Percentiles rank a stretch among this genome's conserved stretches.
Evolutionary conservation across 2,797 vertebrate genomes (phyloP).

Genomic region (Coregonus suidteri): DNA sequence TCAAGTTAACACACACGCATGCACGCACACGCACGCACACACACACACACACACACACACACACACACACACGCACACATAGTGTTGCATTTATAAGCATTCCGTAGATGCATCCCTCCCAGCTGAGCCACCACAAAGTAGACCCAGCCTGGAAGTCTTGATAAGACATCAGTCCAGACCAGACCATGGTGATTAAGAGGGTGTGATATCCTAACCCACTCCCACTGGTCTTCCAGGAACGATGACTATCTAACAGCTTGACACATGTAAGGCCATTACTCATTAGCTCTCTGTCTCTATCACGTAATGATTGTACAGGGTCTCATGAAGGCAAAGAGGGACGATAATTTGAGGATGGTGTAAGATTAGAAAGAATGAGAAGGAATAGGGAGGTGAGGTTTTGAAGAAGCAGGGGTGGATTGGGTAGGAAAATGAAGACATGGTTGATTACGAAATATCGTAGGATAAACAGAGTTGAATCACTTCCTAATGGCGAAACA

Average conservation of each 20-base stretch:
- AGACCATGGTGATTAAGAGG: background rate
- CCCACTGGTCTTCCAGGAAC: background rate
- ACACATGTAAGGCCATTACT: background rate
- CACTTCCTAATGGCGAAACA: background rate
- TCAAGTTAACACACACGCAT: background rate
- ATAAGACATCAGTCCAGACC: background rate
- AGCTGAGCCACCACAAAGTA: background rate
- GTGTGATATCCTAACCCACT: background rate
- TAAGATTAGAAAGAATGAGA: background rate
- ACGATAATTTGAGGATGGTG: background rate
- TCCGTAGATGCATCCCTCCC: background rate
- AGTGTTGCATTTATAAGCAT: background rate
- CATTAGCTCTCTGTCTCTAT: background rate
- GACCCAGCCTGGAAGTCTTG: background rate
- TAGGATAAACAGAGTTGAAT: constrained; percentile 3
- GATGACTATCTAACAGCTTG: background rate
- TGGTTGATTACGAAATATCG: background rate
- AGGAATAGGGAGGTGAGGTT: background rate
- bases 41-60: constrained; percentile 3
- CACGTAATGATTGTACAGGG: background rate
- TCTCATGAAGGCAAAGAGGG: background rate
- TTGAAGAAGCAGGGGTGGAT: background rate
- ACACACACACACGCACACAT: background rate
- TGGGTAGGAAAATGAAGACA: background rate
- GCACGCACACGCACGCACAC: background rate